Conservation (phyloP, 1,140 invertebrate species). For the Panagrolaimus sp. region DNA sequence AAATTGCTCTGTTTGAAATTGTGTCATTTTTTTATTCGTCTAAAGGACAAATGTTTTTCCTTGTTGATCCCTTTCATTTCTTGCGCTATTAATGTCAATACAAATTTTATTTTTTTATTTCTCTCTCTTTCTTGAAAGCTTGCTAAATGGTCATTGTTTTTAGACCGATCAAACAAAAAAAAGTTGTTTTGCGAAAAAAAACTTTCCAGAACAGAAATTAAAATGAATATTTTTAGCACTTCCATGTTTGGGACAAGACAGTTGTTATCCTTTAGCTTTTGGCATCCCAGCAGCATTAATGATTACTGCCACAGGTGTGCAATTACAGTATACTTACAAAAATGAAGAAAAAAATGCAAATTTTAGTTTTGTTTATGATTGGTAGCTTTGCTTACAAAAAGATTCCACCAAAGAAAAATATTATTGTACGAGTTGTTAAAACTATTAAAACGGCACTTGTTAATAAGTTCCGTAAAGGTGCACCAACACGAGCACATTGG, state of each 20-base stretch:
- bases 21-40: too few species aligned
- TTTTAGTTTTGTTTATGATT: conserved; percentile 66
- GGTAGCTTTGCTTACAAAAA: conserved; percentile 70
- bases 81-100: too few species aligned
- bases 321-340: conserved; percentile 67
- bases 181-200: too few species aligned
- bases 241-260: conserved; percentile 56
- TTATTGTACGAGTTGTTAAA: conserved; percentile 22
- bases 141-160: too few species aligned
- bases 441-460: conserved; percentile 65
- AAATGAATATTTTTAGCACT: conserved; percentile 37
- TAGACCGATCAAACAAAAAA: too few species aligned
- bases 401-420: conserved; percentile 34
- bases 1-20: too few species aligned
- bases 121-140: too few species aligned
- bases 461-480: conserved; percentile 34
- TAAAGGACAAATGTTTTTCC: too few species aligned
- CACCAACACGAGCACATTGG: conserved; percentile 21
- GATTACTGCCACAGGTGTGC: conserved; percentile 68
- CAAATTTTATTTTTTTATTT: too few species aligned
- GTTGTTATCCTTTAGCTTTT: conserved; percentile 59
- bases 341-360: not conserved
- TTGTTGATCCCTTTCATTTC: too few species aligned
- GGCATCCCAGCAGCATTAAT: conserved; percentile 61
- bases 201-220: too few species aligned